phyloP scores from a whole-genome alignment of 2,797 vertebrate species.

The Hypotaenidia philippensis region DNA sequence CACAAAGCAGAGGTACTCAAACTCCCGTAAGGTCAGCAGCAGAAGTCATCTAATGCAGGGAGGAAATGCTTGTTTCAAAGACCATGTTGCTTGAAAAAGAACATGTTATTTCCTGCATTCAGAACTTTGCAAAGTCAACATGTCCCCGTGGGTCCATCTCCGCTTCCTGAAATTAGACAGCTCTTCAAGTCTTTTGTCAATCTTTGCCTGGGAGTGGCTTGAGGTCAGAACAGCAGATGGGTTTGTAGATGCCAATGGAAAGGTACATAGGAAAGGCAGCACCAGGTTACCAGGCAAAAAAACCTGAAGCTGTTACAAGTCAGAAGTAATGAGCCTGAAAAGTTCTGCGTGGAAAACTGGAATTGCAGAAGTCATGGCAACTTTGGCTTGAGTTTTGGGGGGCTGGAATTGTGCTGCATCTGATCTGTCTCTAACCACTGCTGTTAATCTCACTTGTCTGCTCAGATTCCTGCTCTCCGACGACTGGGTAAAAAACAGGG shows the following conservation, averaged over 20 bases:
- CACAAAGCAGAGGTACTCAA: not conserved
- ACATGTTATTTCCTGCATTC: not conserved
- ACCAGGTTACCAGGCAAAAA: not conserved
- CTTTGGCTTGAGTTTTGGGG: not conserved
- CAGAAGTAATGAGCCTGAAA: not conserved
- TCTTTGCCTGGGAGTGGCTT: not conserved
- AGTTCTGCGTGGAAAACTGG: not conserved
- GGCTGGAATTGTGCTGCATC: not conserved
- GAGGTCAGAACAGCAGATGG: not conserved
- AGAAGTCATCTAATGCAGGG: not conserved
- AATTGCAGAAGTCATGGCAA: not conserved
- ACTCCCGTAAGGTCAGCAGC: not conserved
- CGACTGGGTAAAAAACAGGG: accelerated
- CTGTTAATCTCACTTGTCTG: not conserved
- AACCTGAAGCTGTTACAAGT: not conserved
- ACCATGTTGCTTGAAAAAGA: not conserved
- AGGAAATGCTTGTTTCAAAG: not conserved
- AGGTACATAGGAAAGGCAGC: not conserved
- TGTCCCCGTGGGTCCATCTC: not conserved
- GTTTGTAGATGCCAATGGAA: not conserved
- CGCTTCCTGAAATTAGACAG: not conserved
- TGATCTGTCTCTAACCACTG: not conserved
- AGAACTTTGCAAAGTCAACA: not conserved
- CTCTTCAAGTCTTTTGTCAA: not conserved
- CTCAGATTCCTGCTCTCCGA: not conserved